A percentile compares a stretch with the other conserved stretches of the same genome.
These are phyloP conservation scores for Brachycybe producta DNA, from an alignment of 2,888 invertebrate genomes.

Conservation along the genomic window DNA sequence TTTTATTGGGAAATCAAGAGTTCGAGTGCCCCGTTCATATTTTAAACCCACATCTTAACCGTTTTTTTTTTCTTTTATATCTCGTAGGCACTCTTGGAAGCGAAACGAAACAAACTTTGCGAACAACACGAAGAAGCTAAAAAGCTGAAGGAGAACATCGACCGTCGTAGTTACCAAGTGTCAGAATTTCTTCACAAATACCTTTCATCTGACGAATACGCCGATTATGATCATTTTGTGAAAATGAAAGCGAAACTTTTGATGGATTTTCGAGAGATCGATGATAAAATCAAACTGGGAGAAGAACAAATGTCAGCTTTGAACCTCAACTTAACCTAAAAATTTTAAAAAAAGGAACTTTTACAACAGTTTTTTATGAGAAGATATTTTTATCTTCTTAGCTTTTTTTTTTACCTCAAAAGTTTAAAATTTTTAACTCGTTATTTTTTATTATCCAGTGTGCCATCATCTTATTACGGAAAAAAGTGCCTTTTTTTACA, in stretches of 20 bases:
- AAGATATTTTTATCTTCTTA: too few relatives aligned
- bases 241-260: slow-evolving; percentile 75
- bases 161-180: slow-evolving; percentile 58
- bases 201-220: slow-evolving; percentile 56
- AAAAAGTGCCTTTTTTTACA: too few relatives aligned
- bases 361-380: too few relatives aligned
- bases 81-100: slow-evolving; percentile 45
- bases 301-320: slow-evolving; percentile 65
- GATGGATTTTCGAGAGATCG: slow-evolving; percentile 65
- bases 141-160: slow-evolving; percentile 64
- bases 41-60: not conserved
- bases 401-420: too few relatives aligned
- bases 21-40: too few relatives aligned
- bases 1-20: too few relatives aligned
- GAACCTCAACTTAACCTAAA: slow-evolving; percentile 49
- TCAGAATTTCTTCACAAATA: slow-evolving; percentile 55
- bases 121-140: slow-evolving; percentile 72
- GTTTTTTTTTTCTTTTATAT: not conserved
- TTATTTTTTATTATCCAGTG: too few relatives aligned
- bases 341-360: too few relatives aligned
- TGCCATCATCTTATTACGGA: too few relatives aligned
- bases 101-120: slow-evolving; percentile 58
- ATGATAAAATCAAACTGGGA: slow-evolving; percentile 66
- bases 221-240: slow-evolving; percentile 70
- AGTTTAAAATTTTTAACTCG: too few relatives aligned